Evolutionary conservation across 2,113 vertebrate genomes (phyloP).

Genomic region (Microtus oregoni): DNA sequence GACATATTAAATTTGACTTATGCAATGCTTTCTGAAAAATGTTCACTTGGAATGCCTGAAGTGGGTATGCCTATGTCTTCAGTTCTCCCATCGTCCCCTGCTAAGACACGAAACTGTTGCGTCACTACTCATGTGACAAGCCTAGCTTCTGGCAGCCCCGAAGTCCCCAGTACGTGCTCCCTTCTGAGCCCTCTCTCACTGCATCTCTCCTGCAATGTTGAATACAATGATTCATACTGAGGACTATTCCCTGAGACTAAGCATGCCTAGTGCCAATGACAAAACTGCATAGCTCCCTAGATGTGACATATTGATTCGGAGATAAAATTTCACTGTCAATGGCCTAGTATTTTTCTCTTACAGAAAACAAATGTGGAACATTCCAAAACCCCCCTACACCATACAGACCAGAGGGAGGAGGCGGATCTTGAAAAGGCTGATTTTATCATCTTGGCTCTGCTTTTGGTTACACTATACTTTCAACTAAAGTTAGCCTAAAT

Average conservation of each 20-base stretch:
- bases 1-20: conserved; percentile 17
- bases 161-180: background rate
- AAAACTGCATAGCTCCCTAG: background rate
- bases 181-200: background rate
- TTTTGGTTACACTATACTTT: conserved; percentile 6
- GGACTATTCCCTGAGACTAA: conserved; percentile 10
- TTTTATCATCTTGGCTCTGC: conserved; percentile 26
- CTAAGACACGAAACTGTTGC: background rate
- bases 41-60: background rate
- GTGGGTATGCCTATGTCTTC: background rate
- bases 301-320: background rate
- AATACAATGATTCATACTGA: background rate
- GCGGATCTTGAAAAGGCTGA: background rate
- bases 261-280: background rate
- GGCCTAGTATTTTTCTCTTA: conserved; percentile 3
- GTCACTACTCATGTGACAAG: background rate
- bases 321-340: conserved; percentile 44
- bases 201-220: background rate
- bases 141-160: background rate
- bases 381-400: background rate
- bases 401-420: background rate
- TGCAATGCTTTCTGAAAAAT: conserved; percentile 14
- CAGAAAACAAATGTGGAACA: background rate
- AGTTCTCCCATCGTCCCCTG: background rate
- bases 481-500: conserved; percentile 13